Conservation (phyloP, 2,888 invertebrate genomes). For the Polydrusus pterygomalis region DNA sequence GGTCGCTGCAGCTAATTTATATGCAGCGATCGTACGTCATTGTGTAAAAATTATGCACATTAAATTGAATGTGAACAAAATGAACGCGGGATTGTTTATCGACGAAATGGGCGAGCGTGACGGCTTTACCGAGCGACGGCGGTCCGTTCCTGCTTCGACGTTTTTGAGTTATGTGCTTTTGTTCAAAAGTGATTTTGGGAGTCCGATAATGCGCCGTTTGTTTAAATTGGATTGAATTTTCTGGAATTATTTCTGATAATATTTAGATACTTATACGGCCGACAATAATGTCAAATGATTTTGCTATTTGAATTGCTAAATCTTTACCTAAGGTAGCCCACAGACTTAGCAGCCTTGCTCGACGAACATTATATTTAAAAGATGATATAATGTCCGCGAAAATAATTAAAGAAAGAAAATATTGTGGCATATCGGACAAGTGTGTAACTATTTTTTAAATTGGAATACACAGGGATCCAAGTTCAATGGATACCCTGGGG, state of each 20-base stretch:
- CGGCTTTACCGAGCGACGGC: constrained; percentile 58
- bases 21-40: constrained; percentile 58
- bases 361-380: too few relatives aligned
- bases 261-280: not conserved
- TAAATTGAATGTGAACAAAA: constrained; percentile 62
- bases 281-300: too few relatives aligned
- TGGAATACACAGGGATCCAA: too few relatives aligned
- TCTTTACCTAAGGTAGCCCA: too few relatives aligned
- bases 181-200: constrained; percentile 44
- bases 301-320: too few relatives aligned
- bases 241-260: not conserved
- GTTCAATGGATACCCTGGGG: too few relatives aligned
- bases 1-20: constrained; percentile 39
- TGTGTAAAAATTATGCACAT: constrained; percentile 63
- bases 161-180: constrained; percentile 59
- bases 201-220: constrained; percentile 41
- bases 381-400: too few relatives aligned
- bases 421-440: too few relatives aligned
- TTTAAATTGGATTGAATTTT: constrained; percentile 38
- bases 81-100: constrained; percentile 62
- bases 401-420: too few relatives aligned
- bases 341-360: too few relatives aligned
- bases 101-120: constrained; percentile 59
- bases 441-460: too few relatives aligned
- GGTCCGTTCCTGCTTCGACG: constrained; percentile 53